A percentile compares a stretch with the other conserved stretches of the same genome.
These are phyloP conservation scores for Rhombomys opimus DNA, from an alignment of 2,113 vertebrate genomes.

Conservation along the genomic window DNA sequence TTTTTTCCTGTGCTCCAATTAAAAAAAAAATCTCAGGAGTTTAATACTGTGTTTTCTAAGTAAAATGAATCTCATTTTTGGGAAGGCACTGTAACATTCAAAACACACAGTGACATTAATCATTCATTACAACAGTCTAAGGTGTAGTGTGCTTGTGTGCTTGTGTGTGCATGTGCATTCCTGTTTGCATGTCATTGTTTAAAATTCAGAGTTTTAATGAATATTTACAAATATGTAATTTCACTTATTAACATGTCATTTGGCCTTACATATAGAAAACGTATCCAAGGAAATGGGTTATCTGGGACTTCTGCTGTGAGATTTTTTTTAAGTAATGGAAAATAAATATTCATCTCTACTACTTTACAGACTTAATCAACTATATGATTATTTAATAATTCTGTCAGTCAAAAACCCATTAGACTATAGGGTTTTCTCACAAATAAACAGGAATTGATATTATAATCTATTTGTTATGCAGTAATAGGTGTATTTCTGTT, in stretches of 20 bases:
- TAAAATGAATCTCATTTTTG: slow-evolving; percentile 23
- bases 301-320: background rate
- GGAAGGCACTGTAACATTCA: background rate
- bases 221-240: slow-evolving; percentile 2
- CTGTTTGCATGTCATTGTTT: background rate
- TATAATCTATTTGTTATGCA: background rate
- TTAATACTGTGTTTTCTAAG: background rate
- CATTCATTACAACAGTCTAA: background rate
- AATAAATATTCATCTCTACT: background rate
- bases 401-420: slow-evolving; percentile 16
- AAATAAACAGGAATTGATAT: background rate
- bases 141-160: background rate
- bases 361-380: background rate
- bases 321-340: background rate
- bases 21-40: background rate
- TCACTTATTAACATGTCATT: background rate
- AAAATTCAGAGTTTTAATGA: background rate
- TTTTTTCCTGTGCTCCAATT: background rate
- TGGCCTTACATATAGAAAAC: background rate
- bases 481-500: slow-evolving; percentile 10
- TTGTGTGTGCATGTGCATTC: background rate
- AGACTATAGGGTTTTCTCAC: background rate
- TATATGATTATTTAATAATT: slow-evolving; percentile 1
- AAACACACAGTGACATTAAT: background rate
- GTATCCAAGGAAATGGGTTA: background rate